Percentiles rank a stretch among this genome's conserved stretches.
phyloP scores from a whole-genome alignment of 1,140 invertebrate species.

The Ctenoplectra terminalis region DNA sequence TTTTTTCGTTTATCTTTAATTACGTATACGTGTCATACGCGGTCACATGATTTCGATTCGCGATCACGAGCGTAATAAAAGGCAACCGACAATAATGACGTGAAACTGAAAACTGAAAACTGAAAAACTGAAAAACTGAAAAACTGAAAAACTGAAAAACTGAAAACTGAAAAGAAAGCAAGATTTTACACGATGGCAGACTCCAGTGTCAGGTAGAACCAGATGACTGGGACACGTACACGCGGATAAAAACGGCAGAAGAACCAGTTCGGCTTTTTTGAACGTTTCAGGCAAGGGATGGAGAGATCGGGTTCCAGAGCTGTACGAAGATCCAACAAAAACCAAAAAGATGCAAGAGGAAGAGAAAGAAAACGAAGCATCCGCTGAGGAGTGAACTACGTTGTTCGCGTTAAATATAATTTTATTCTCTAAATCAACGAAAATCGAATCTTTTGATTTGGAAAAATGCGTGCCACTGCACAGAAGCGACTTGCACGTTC shows the following conservation, averaged over 20 bases:
- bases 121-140: too few relatives aligned
- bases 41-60: background rate
- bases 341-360: slow-evolving; percentile 73
- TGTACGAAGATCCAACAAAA: slow-evolving; percentile 79
- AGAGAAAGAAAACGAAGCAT: slow-evolving; percentile 55
- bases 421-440: slow-evolving; percentile 18
- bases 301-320: slow-evolving; percentile 82
- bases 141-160: too few relatives aligned
- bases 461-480: background rate
- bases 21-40: background rate
- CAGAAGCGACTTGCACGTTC: background rate
- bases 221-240: slow-evolving; percentile 64
- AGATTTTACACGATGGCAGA: slow-evolving; percentile 49
- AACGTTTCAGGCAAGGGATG: slow-evolving; percentile 83
- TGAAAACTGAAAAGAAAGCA: slow-evolving; percentile 55
- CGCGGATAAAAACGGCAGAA: slow-evolving; percentile 61
- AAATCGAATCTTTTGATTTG: slow-evolving; percentile 15
- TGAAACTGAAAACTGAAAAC: slow-evolving; percentile 54
- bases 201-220: slow-evolving; percentile 56
- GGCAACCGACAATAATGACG: background rate
- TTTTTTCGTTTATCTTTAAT: background rate
- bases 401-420: slow-evolving; percentile 24
- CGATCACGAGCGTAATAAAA: slow-evolving; percentile 2
- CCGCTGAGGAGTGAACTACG: slow-evolving; percentile 52
- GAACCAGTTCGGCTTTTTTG: slow-evolving; percentile 73